phyloP scores from a whole-genome alignment of 2,888 invertebrate species.

The Trilocha varians region DNA sequence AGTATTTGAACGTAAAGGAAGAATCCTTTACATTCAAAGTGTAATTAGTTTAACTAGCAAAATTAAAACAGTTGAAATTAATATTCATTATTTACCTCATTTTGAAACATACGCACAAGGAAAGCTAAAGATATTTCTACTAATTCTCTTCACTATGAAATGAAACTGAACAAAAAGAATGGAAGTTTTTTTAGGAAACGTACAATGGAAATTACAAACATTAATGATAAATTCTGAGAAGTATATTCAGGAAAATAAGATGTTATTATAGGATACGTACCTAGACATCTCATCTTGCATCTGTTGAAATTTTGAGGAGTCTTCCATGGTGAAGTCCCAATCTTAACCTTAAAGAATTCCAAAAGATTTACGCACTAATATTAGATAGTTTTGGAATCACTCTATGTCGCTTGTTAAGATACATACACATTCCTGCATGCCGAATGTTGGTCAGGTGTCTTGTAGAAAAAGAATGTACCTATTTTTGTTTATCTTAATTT shows the following conservation, averaged over 20 bases:
- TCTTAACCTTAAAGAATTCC: conserved; percentile 64
- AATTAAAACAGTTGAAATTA: too few species aligned
- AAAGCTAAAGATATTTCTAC: too few species aligned
- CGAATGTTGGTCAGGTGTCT: conserved; percentile 11
- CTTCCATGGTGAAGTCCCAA: conserved; percentile 51
- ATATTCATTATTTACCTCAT: too few species aligned
- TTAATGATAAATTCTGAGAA: too few species aligned
- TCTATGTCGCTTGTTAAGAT: conserved; percentile 27
- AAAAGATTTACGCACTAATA: conserved; percentile 62
- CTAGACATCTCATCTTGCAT: conserved; percentile 96
- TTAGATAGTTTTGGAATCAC: conserved; percentile 14
- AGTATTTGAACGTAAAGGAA: too few species aligned
- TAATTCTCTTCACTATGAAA: too few species aligned
- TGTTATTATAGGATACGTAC: conserved; percentile 47
- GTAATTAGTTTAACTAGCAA: too few species aligned
- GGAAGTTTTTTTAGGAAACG: too few species aligned
- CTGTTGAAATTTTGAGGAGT: conserved; percentile 76
- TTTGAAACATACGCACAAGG: too few species aligned
- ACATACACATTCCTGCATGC: conserved; percentile 42
- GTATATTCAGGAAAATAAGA: not conserved
- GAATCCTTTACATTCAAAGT: too few species aligned
- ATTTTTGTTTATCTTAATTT: not conserved
- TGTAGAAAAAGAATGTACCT: not conserved
- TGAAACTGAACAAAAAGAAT: too few species aligned
- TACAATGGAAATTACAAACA: too few species aligned